Evolutionary conservation across 2,113 vertebrate genomes (phyloP).

Genomic region (Brachirus orientalis): DNA sequence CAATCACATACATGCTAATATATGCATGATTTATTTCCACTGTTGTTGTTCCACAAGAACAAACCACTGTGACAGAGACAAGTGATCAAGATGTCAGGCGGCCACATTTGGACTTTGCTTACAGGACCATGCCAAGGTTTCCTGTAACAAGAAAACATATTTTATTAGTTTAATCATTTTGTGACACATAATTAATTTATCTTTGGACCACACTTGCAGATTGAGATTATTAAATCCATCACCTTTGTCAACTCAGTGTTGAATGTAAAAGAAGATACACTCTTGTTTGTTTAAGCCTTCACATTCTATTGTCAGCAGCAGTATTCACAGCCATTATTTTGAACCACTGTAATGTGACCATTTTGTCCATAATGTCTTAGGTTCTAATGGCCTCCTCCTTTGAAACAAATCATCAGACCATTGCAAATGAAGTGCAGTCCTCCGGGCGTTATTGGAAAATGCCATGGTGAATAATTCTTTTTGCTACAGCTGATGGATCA

Average conservation of each 20-base stretch:
- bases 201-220: background rate
- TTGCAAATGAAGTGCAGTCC: no score
- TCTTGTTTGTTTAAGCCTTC: no score
- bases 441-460: no score
- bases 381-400: background rate
- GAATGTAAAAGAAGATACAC: no score
- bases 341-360: background rate
- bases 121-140: background rate
- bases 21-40: background rate
- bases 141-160: background rate
- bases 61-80: background rate
- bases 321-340: background rate
- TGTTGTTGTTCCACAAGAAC: background rate
- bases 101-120: background rate
- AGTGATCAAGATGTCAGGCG: background rate
- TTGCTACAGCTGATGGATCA: no score
- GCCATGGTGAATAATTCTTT: no score
- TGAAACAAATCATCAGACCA: background rate
- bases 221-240: background rate
- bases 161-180: background rate
- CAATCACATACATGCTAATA: background rate
- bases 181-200: background rate
- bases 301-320: background rate
- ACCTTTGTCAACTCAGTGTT: background rate
- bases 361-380: background rate